These are phyloP conservation scores for Pangasius sanitwongsei DNA, from an alignment of 2,797 vertebrate species.

Conservation along the genomic window DNA sequence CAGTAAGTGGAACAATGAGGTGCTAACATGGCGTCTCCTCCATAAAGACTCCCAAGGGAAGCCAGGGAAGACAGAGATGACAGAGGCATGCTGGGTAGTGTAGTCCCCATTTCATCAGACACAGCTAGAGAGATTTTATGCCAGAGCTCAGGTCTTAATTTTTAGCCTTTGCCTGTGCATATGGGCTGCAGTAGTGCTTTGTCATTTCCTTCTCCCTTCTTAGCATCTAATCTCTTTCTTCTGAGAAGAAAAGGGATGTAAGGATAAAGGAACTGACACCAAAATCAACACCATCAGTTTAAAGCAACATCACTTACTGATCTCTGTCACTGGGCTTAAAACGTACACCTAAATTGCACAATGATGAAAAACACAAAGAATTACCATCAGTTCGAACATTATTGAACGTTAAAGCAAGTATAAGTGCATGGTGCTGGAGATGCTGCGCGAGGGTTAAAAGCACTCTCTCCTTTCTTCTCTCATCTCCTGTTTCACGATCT, in stretches of 20 bases:
- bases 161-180: neutral
- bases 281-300: neutral
- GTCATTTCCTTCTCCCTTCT: neutral
- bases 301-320: neutral
- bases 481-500: constrained; percentile 42
- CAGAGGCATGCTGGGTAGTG: constrained; percentile 19
- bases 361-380: neutral
- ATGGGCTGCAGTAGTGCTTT: neutral
- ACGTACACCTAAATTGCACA: neutral
- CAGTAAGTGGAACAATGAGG: neutral
- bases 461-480: neutral
- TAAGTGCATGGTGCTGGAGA: neutral
- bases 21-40: neutral
- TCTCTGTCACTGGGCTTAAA: neutral
- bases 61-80: neutral
- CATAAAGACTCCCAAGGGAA: neutral
- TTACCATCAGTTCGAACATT: neutral
- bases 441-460: constrained; percentile 4
- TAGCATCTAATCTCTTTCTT: neutral
- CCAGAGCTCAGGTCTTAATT: neutral
- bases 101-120: neutral
- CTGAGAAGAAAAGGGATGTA: neutral
- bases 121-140: neutral
- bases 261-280: neutral
- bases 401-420: neutral